phyloP scores from a whole-genome alignment of 2,113 vertebrate species.

The Grallaria varia region DNA sequence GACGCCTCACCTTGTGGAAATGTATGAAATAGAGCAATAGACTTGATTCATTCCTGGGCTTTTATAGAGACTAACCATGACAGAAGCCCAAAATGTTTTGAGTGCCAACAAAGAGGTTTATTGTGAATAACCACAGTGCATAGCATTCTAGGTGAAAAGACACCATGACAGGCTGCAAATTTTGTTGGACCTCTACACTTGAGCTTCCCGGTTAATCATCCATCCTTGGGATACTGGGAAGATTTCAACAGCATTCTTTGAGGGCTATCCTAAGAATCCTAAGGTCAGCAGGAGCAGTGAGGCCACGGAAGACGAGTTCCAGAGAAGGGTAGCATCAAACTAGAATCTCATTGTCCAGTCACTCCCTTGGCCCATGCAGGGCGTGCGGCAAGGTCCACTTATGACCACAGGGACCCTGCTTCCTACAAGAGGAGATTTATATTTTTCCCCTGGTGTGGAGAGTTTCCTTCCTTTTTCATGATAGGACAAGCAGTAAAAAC shows the following conservation, averaged over 20 bases:
- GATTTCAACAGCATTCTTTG: background rate
- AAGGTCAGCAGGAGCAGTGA: background rate
- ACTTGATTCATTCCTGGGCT: background rate
- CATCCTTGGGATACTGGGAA: fast-evolving
- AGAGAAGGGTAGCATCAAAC: background rate
- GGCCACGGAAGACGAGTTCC: background rate
- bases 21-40: background rate
- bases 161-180: background rate
- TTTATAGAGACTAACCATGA: background rate
- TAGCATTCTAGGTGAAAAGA: background rate
- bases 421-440: background rate
- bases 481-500: background rate
- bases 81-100: background rate
- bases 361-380: fast-evolving
- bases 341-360: background rate
- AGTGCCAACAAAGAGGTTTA: background rate
- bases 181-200: background rate
- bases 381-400: fast-evolving
- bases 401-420: background rate
- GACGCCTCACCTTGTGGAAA: background rate
- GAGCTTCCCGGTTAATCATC: background rate
- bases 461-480: background rate
- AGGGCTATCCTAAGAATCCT: background rate
- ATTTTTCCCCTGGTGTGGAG: background rate
- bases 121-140: background rate